Conservation (phyloP, 2,797 vertebrate genomes). For the Sebastes minor region DNA sequence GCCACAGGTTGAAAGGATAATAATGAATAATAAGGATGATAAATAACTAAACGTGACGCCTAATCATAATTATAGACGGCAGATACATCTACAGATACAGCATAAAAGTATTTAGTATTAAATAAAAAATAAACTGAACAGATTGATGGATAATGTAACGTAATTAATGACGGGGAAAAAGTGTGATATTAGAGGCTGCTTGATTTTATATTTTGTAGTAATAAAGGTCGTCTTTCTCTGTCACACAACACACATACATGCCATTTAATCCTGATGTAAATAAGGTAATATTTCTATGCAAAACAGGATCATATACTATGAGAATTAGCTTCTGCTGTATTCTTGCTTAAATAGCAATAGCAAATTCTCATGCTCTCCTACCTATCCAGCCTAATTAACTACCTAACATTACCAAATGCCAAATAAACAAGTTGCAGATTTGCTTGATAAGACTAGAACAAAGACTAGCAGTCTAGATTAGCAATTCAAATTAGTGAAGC, state of each 20-base stretch:
- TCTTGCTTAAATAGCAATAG: not conserved
- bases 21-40: too few species aligned
- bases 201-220: not conserved
- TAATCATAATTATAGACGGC: not conserved
- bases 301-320: not conserved
- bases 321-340: not conserved
- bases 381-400: not conserved
- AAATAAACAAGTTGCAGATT: not conserved
- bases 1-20: not conserved
- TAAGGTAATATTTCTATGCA: not conserved
- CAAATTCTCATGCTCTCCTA: not conserved
- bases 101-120: not conserved
- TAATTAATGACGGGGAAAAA: not conserved
- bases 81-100: not conserved
- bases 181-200: not conserved
- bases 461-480: not conserved
- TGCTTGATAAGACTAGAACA: not conserved
- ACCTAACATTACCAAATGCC: not conserved
- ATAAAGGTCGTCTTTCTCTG: not conserved
- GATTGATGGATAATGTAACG: not conserved
- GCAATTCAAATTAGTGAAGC: rapidly evolving
- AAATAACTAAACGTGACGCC: not conserved
- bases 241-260: not conserved
- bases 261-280: not conserved
- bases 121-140: not conserved